Conservation (phyloP, 1,140 invertebrate species). For the Trissolcus basalis region DNA sequence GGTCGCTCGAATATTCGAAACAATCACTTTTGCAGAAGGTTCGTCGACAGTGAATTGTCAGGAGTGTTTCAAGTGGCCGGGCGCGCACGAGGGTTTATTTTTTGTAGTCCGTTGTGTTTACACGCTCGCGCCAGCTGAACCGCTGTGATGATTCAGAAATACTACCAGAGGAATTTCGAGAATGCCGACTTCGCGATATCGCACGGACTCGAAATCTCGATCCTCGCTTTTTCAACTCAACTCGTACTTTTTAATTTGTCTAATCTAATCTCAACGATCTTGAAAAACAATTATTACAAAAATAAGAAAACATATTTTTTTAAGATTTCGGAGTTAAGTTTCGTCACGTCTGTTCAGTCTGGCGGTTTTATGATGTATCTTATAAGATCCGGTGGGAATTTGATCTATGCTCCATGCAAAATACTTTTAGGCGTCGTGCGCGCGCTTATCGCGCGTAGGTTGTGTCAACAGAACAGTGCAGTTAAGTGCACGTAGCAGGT, state of each 20-base stretch:
- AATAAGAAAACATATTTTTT: too few relatives aligned
- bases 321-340: too few relatives aligned
- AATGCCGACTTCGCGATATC: slow-evolving; percentile 14
- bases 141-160: slow-evolving; percentile 9
- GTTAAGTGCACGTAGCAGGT: slow-evolving; percentile 64
- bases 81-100: slow-evolving; percentile 25
- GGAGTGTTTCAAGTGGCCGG: not conserved
- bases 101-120: slow-evolving; percentile 33
- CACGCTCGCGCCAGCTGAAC: slow-evolving; percentile 19
- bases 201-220: not conserved
- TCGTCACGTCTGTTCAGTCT: not conserved
- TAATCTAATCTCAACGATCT: too few relatives aligned
- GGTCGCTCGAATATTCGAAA: too few relatives aligned
- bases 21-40: too few relatives aligned
- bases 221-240: too few relatives aligned
- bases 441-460: slow-evolving; percentile 57
- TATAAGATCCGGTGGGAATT: too few relatives aligned
- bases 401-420: slow-evolving; percentile 25
- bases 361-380: not conserved
- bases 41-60: slow-evolving; percentile 28
- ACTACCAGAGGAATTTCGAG: slow-evolving; percentile 10
- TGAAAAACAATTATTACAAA: too few relatives aligned
- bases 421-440: slow-evolving; percentile 39
- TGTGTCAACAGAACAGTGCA: slow-evolving; percentile 65
- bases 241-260: too few relatives aligned